phyloP scores from a whole-genome alignment of 2,797 vertebrate species.

The Sebastes hubbsi region DNA sequence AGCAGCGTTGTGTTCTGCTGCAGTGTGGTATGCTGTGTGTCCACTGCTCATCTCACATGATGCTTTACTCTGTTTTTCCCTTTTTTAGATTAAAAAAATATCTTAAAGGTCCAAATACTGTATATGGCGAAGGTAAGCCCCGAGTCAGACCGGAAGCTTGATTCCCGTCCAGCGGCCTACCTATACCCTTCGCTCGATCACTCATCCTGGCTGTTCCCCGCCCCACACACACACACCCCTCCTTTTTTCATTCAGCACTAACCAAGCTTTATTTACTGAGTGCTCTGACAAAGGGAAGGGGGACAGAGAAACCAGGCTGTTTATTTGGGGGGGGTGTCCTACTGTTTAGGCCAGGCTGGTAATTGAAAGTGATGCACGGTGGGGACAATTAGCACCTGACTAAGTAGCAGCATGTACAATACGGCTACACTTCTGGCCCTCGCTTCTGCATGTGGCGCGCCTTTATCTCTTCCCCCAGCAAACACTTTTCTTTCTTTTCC shows the following conservation, averaged over 20 bases:
- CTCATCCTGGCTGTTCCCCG: slow-evolving; percentile 69
- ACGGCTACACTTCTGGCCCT: slow-evolving; percentile 78
- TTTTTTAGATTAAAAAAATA: slow-evolving; percentile 84
- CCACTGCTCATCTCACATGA: slow-evolving; percentile 68
- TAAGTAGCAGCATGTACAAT: slow-evolving; percentile 86
- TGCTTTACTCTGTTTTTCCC: slow-evolving; percentile 80
- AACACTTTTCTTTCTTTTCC: slow-evolving; percentile 71
- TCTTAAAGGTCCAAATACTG: slow-evolving; percentile 84
- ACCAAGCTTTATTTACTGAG: slow-evolving; percentile 78
- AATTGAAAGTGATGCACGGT: slow-evolving; percentile 79
- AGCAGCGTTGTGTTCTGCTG: slow-evolving; percentile 49
- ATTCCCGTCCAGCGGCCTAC: slow-evolving; percentile 48
- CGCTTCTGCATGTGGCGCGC: slow-evolving; percentile 84
- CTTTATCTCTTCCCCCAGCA: slow-evolving; percentile 78
- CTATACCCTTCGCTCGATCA: slow-evolving; percentile 63
- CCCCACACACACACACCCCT: slow-evolving; percentile 3
- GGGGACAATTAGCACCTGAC: slow-evolving; percentile 84
- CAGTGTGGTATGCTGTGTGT: slow-evolving; percentile 50
- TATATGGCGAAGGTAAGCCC: slow-evolving; percentile 91
- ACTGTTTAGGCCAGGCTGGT: slow-evolving; percentile 76
- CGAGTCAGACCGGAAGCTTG: slow-evolving; percentile 56
- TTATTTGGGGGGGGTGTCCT: slow-evolving; percentile 68
- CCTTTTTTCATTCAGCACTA: slow-evolving; percentile 71
- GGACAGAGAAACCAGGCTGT: slow-evolving; percentile 66
- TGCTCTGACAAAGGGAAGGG: slow-evolving; percentile 68